Evolutionary conservation across 1,140 invertebrate species (phyloP).

Genomic region (Antheraea mylitta): DNA sequence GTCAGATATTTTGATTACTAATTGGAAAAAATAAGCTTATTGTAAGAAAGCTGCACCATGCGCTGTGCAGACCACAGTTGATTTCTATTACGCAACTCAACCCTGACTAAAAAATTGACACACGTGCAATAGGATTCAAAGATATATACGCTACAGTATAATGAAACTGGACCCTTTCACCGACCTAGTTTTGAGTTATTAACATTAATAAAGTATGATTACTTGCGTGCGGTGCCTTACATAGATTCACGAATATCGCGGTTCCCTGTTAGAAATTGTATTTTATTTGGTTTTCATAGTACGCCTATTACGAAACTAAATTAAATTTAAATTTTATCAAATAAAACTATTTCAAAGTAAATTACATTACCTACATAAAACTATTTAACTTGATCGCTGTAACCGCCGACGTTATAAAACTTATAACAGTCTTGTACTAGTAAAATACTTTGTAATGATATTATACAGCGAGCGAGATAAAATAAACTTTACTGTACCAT

Average conservation of each 20-base stretch:
- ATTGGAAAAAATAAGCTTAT: not conserved
- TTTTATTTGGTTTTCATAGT: not conserved
- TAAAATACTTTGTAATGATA: slow-evolving; percentile 3
- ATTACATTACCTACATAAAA: not conserved
- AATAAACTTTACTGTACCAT: slow-evolving; percentile 15
- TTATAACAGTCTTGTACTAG: not conserved
- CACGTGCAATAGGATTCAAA: not conserved
- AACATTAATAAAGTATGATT: not conserved
- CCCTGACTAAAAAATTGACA: not conserved
- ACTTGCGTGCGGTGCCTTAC: not conserved
- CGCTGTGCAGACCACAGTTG: not conserved
- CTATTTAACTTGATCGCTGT: not conserved
- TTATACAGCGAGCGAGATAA: slow-evolving; percentile 2
- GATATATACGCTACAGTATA: not conserved
- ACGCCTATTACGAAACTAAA: not conserved
- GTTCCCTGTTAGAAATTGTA: not conserved
- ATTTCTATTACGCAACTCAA: not conserved
- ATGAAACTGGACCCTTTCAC: not conserved
- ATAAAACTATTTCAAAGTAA: not conserved
- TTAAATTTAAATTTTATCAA: not conserved
- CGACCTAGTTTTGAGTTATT: not conserved
- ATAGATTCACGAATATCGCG: not conserved
- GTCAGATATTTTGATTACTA: not conserved
- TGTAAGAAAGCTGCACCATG: not conserved
- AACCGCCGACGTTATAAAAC: not conserved